Base-by-base conservation (phyloP, 2,888 invertebrate genomes). In the Flexamia atlantica region DNA sequence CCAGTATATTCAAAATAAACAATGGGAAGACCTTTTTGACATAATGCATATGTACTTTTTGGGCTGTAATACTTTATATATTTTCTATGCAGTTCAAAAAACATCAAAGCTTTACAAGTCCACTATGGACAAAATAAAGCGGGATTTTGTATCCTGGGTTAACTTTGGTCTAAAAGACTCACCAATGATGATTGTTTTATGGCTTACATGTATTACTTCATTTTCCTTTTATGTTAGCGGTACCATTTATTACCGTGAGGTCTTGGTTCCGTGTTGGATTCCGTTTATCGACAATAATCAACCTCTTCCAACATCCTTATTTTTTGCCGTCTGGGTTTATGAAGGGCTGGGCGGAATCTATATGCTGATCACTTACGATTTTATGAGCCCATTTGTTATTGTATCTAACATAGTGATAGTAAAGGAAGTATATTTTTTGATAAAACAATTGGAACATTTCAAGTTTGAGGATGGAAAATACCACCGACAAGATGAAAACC, bases 351-450 rank as follows among this genome's bases (percentile, higher is more conserved):
- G n/a, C 20, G 72, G 72, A 1, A 17, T 72, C n/a, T 72, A 36
- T 40, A n/a, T 72, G 36, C 1, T 32, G 2, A 36, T 72, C 17
- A 3, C 25, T 72, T 72, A 72, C 17, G 72, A 40, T 4, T 3
- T 72, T 32, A 10, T 72, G 17, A 28, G 20, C 4, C 72, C 72
- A 17, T 72, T 72, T 40, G 40, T 40, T 40, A 40, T 72, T 40
- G 72, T 72, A 17, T 12, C 28, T n/a, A 72, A 7, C 5, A 72
- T 23, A 3, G 0, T 72, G 1, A 30, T 72, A 40, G 10, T 40
- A n/a, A 72, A 40, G 32, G 72, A 72, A 36, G 40, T 72, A 28
- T 9, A 72, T 23, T 72, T n/a, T n/a, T n/a, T 72, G 32, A 72
- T 72, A 1, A 20, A 72, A 72, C 36, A 20, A 57, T 7, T 25